Evolutionary conservation across 2,888 invertebrate species (phyloP), one percentile per base, ranked within the genome.

Genomic region (Ligdia adustata): DNA sequence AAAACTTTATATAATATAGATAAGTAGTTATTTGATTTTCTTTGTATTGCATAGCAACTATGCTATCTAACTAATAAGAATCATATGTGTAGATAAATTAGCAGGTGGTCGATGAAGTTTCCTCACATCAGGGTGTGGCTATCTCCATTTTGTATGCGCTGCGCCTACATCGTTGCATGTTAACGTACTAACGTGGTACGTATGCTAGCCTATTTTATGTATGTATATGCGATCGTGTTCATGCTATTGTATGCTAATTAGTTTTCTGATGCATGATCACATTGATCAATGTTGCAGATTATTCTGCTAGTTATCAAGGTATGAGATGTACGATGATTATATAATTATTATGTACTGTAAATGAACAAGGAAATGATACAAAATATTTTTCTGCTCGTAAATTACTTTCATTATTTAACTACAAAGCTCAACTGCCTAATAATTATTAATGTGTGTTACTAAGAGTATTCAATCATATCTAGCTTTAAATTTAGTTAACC

Each of bases 141-240:
- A 80, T 78, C 76, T 78, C 75, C 77, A 79, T 76, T 85, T 77
- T 79, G 75, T 81, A 82, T 82, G 79, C 81, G 72, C 64, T 73
- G 72, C 69, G 62, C 69, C 68, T 72, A 75, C 75, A 79, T 79
- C 74, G 72, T 66, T 78, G 76, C 78, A 83, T 72, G 72, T 72
- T 57, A 76, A 74, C 66, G 69, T 74, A 62, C 54, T 66, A 20
- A 31, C 52, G 44, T 41, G 26, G 34, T 35, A 22, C 26, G 35
- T 37, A 18, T 48, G 16, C 26, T 26, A 40, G 20, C n/a, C n/a
- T n/a, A n/a, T n/a, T 22, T 20, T 40, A 12, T 28, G 20, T 13
- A 32, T 29, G 57, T 62, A 57, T 65, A 56, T 69, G 71, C 64
- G 55, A 67, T 66, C 68, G 68, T 73, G 75, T 64, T 75, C 73